A percentile compares a stretch with the other conserved stretches of the same genome.
Conservation (phyloP, 2,888 invertebrate species). For the Macrostomum cliftonense region DNA sequence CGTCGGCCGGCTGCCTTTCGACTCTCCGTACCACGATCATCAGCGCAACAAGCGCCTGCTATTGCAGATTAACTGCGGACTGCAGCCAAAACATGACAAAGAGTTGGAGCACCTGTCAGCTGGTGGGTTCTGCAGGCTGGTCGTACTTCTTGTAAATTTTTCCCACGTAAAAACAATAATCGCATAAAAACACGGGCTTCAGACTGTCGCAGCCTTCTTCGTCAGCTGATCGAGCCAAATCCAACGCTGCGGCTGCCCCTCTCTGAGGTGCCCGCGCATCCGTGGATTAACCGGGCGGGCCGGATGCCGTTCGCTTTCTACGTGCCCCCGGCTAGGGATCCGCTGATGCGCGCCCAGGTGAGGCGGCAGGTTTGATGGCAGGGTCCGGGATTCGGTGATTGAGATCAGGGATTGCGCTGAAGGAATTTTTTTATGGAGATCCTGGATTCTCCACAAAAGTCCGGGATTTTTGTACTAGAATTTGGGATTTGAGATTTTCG, state of each 20-base stretch:
- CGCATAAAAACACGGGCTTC: neutral
- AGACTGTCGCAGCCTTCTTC: constrained; percentile 31
- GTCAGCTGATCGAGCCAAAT: constrained; percentile 31
- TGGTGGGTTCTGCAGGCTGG: constrained; percentile 17
- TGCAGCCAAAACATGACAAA: constrained; percentile 43
- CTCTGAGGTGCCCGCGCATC: constrained; percentile 27
- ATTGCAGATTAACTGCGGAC: constrained; percentile 49
- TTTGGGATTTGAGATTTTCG: no score
- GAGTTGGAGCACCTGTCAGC: constrained; percentile 27
- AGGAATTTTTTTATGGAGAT: no score
- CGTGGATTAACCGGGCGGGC: constrained; percentile 28
- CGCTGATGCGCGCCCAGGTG: constrained; percentile 25
- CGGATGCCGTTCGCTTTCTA: constrained; percentile 29
- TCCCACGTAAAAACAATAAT: no score
- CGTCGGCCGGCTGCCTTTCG: constrained; percentile 52
- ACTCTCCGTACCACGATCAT: constrained; percentile 32
- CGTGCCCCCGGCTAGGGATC: constrained; percentile 25
- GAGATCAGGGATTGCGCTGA: no score
- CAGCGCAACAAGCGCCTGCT: constrained; percentile 46
- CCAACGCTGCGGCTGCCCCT: constrained; percentile 30
- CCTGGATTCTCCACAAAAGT: no score
- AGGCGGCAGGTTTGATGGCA: no score
- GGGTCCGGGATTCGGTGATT: no score
- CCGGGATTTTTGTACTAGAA: no score
- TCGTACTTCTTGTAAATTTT: no score